These are phyloP conservation scores for human DNA, from an alignment of 2,113 vertebrate species.

Conservation along the genomic window DNA sequence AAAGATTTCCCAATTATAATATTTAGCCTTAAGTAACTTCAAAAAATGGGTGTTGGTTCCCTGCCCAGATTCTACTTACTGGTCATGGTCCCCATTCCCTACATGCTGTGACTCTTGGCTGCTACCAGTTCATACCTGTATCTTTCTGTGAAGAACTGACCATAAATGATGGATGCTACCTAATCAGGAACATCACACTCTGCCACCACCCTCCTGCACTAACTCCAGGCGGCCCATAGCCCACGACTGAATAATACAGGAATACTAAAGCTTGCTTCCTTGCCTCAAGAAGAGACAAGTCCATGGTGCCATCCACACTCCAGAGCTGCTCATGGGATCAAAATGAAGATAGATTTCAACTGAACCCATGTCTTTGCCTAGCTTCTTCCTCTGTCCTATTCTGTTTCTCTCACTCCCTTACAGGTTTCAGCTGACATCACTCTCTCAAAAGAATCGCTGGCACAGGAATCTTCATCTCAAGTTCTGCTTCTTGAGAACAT, in stretches of 20 bases:
- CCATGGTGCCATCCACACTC: neutral
- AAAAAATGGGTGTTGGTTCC: neutral
- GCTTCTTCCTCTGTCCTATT: neutral
- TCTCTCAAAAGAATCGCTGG: neutral
- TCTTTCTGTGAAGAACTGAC: neutral
- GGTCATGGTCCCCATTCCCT: neutral
- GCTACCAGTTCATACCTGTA: neutral
- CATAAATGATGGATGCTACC: neutral
- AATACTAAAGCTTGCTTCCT: neutral
- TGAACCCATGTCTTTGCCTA: neutral
- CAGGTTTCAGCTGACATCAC: neutral
- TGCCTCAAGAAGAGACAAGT: neutral
- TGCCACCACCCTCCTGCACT: neutral
- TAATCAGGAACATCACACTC: neutral
- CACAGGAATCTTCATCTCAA: neutral
- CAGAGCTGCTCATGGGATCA: neutral
- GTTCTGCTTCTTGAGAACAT: neutral
- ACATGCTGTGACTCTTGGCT: neutral
- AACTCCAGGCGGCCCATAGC: neutral
- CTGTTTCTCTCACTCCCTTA: neutral
- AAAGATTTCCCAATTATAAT: neutral
- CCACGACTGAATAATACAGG: neutral
- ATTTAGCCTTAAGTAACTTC: neutral
- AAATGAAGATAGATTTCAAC: neutral
- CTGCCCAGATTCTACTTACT: neutral